Evolutionary conservation across 2,797 vertebrate genomes (phyloP).

Genomic region (Allobates femoralis): DNA sequence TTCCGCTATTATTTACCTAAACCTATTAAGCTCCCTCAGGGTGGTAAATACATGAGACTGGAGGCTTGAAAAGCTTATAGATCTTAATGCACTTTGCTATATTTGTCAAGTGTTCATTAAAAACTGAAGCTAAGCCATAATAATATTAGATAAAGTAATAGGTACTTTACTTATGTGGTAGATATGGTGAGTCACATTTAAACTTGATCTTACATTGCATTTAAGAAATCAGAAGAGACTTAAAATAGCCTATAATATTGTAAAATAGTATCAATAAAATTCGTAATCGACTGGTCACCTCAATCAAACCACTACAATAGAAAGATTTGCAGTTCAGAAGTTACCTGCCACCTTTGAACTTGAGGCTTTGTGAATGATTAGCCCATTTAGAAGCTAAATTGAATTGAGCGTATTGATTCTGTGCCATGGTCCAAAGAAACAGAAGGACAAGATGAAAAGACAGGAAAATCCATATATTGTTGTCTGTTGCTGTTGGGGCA

Average conservation of each 20-base stretch:
- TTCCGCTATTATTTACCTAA: background rate
- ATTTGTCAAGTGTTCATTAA: no score
- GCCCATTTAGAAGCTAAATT: conserved; percentile 41
- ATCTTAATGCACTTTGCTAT: background rate
- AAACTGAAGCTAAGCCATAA: background rate
- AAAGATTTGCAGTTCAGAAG: conserved; percentile 26
- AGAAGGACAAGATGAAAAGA: conserved; percentile 20
- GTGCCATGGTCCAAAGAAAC: conserved; percentile 48
- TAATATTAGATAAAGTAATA: background rate
- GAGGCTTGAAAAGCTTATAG: background rate
- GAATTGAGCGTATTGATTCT: conserved; percentile 56
- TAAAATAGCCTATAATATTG: background rate
- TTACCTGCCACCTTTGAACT: conserved; percentile 11
- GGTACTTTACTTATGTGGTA: background rate
- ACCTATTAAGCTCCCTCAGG: background rate
- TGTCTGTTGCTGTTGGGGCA: conserved; percentile 1
- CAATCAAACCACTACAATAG: background rate
- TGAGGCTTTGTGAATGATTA: conserved; percentile 48
- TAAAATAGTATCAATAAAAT: background rate
- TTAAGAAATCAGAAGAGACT: background rate
- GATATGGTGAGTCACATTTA: background rate
- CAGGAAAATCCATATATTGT: conserved; percentile 12
- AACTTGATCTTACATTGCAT: background rate
- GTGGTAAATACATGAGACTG: background rate
- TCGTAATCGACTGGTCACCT: background rate